phyloP scores from a whole-genome alignment of 2,888 invertebrate genomes.

The Coelinius sp. region DNA sequence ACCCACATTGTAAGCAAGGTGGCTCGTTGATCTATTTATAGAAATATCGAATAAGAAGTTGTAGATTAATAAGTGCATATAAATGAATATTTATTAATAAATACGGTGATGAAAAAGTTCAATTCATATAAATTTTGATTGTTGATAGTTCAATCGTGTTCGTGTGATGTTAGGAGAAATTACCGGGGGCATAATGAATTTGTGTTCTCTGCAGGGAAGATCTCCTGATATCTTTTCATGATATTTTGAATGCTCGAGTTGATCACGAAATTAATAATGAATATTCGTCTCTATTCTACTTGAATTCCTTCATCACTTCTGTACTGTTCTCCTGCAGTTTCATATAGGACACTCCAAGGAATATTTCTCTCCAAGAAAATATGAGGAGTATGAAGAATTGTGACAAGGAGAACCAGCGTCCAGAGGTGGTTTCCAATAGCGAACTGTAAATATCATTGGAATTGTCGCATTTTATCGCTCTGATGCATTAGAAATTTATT shows the following conservation, averaged over 20 bases:
- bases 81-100: not conserved
- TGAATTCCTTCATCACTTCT: no score
- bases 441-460: conserved; percentile 22
- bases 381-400: conserved; percentile 41
- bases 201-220: no score
- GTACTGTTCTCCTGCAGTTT: not conserved
- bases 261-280: not conserved
- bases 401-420: conserved; percentile 57
- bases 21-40: conserved; percentile 28
- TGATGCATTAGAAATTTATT: not conserved
- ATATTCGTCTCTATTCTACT: no score
- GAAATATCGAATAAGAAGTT: not conserved
- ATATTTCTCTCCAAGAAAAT: conserved; percentile 20
- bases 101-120: not conserved
- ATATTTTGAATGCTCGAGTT: not conserved
- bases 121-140: not conserved
- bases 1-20: conserved; percentile 36
- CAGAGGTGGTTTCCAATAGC: conserved; percentile 41
- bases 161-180: not conserved
- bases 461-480: not conserved
- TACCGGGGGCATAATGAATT: no score
- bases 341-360: not conserved
- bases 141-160: not conserved
- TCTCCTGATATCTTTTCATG: not conserved
- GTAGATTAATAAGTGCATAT: not conserved